phyloP scores from a whole-genome alignment of 1,140 invertebrate genomes.

The Drosophila sproati region DNA sequence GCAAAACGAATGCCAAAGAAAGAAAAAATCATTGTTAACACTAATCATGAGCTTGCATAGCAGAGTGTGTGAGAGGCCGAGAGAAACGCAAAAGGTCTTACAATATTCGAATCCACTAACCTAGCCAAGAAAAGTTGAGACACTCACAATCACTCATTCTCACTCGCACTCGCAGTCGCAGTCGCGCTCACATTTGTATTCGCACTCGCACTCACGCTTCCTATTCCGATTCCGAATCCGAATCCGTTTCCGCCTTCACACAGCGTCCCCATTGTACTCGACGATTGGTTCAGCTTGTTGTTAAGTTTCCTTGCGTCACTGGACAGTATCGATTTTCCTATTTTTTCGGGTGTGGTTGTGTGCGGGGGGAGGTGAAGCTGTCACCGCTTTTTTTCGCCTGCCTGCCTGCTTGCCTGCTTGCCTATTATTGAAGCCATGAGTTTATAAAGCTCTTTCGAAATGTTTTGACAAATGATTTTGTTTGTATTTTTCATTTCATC shows the following conservation, averaged over 20 bases:
- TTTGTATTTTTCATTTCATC: conserved; percentile 83
- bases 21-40: conserved; percentile 57
- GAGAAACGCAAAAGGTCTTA: background rate
- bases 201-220: conserved; percentile 46
- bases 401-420: background rate
- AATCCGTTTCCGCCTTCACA: conserved; percentile 66
- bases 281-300: conserved; percentile 41
- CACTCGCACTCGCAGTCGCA: conserved; percentile 2
- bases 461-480: conserved; percentile 83
- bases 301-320: conserved; percentile 45
- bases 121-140: conserved; percentile 12
- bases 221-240: conserved; percentile 58
- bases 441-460: conserved; percentile 73
- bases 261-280: conserved; percentile 52
- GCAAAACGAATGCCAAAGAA: conserved; percentile 13
- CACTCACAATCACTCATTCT: background rate
- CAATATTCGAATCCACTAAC: conserved; percentile 26
- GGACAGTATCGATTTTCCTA: conserved; percentile 49
- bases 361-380: conserved; percentile 2
- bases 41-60: conserved; percentile 56
- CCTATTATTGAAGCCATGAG: conserved; percentile 38
- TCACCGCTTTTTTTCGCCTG: background rate
- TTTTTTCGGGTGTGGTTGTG: too few relatives aligned
- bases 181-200: conserved; percentile 1
- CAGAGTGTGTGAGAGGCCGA: conserved; percentile 13